A percentile compares a stretch with the other conserved stretches of the same genome.
Conservation (phyloP, 1,140 invertebrate species). For the Rhizoglyphus robini region DNA sequence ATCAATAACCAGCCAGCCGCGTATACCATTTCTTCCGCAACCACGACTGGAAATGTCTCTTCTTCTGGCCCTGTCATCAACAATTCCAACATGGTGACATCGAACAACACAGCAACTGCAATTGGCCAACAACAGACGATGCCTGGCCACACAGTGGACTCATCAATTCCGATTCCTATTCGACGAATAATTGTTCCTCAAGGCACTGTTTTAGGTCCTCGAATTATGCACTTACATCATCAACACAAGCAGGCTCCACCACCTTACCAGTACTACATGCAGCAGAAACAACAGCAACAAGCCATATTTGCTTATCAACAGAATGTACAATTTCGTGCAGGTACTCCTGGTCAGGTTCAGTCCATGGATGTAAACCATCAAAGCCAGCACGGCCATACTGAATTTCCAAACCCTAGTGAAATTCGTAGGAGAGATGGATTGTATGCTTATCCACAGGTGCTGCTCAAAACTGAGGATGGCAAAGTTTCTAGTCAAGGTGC, state of each 20-base stretch:
- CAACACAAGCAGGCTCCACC: constrained; percentile 8
- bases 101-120: neutral
- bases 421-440: constrained; percentile 24
- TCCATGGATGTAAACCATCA: neutral
- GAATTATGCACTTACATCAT: neutral
- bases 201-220: neutral
- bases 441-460: constrained; percentile 23
- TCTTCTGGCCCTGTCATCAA: neutral
- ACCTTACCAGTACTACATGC: constrained; percentile 15
- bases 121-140: neutral
- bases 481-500: neutral
- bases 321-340: neutral
- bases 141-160: neutral
- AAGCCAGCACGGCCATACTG: constrained; percentile 1
- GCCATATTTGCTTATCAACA: neutral
- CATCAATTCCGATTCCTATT: neutral
- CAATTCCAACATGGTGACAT: neutral
- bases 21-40: neutral
- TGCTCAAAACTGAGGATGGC: constrained; percentile 9
- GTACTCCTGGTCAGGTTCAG: neutral
- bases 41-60: neutral
- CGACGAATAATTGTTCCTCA: constrained; percentile 10
- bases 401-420: constrained; percentile 25
- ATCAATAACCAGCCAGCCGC: constrained; percentile 3
- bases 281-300: constrained; percentile 2